These are phyloP conservation scores for Pocillopora damicornis DNA, from an alignment of 64 coral and sea anemone species.

Conservation along the genomic window DNA sequence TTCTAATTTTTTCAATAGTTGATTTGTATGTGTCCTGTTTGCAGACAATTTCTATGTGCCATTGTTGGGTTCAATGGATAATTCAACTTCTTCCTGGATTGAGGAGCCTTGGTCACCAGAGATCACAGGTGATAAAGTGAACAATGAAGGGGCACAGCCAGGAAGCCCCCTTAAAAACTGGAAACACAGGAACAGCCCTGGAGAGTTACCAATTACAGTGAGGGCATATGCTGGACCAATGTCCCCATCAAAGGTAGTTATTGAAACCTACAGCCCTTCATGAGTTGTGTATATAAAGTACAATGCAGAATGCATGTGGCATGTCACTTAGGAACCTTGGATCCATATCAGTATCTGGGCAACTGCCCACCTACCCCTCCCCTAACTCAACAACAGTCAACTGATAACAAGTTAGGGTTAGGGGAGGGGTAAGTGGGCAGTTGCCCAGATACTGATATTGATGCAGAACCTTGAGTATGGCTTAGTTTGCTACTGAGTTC, in stretches of 20 bases:
- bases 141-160: neutral
- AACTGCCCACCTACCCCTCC: too few species aligned
- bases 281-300: neutral
- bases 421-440: too few species aligned
- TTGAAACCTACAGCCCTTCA: neutral
- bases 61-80: conserved; percentile 66
- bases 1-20: too few species aligned
- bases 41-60: conserved; percentile 77
- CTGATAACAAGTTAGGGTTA: too few species aligned
- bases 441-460: too few species aligned
- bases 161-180: conserved; percentile 33
- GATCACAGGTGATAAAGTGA: neutral
- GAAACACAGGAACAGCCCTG: conserved; percentile 34
- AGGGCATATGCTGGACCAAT: conserved; percentile 87
- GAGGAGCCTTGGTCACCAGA: conserved; percentile 89
- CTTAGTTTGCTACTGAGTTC: too few species aligned
- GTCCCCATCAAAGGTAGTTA: conserved; percentile 83
- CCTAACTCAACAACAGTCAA: too few species aligned
- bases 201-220: conserved; percentile 40
- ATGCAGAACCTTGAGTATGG: too few species aligned
- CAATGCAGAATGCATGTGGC: too few species aligned
- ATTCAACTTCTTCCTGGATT: conserved; percentile 66
- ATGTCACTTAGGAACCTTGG: too few species aligned
- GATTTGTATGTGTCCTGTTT: neutral
- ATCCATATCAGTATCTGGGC: too few species aligned